Base-by-base conservation (phyloP, 2,888 invertebrate species). In the Cyclophora albipunctata region DNA sequence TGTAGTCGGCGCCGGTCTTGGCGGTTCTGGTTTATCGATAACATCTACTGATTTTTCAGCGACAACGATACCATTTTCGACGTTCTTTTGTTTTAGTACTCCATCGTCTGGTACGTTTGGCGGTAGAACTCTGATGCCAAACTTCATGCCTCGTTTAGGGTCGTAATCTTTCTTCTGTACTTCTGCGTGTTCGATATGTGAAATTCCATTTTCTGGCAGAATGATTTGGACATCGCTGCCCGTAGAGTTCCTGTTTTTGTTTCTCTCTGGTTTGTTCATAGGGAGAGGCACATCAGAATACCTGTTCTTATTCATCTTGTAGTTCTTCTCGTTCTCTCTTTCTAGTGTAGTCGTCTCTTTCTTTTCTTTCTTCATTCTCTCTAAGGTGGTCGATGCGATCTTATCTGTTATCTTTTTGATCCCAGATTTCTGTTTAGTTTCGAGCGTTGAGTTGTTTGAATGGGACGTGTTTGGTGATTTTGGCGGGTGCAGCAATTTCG, bases 111-210 rank as follows among this genome's bases (percentile, higher is more conserved):
- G 89, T 40, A 90, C 79, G 53, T 89, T 90, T 3, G 90, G 90
- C 7, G 92, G 92, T 3, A 93, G 73, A 0, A 93, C 93, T 66
- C 92, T 87, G 48, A 93, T 91, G 0, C 93, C 93, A 49, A 93
- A 93, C 70, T 93, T 93, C 75, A 91, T 90, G 46, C 89, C 91
- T 53, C 90, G 89, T 59, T 90, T 90, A 0, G 85, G 80, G 52
- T 91, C 91, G 44, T 89, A 84, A 59, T 91, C 91, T 55, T 85
- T 82, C 67, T 90, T 91, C 64, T 91, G 91, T 0, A 80, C 69
- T 73, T 91, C 90, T 2, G 79, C 71, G 37, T 87, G 84, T 64
- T 91, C 90, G 35, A 85, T 67, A 41, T 79, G 74, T 40, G 73
- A 60, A 20, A 81, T 69, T 0, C 85, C 81, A 54, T 85, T 88